Conservation (phyloP, 1,140 invertebrate genomes). For the Drosophila punjabiensis region DNA sequence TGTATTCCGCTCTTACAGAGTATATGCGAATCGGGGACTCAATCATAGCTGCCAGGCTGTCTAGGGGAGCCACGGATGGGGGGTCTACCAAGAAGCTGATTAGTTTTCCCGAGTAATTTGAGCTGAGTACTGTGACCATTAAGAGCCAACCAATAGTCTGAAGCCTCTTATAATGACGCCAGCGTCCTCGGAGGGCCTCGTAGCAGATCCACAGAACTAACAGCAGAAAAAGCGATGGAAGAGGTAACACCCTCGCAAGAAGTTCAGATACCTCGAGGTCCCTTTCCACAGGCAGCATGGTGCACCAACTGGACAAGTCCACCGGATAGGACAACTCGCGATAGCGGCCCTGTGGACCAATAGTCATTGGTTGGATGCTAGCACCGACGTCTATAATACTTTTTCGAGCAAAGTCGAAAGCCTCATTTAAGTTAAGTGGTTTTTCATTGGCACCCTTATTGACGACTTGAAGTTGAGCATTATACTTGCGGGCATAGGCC, state of each 20-base stretch:
- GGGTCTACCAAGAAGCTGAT: neutral
- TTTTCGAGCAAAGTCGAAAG: constrained; percentile 36
- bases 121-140: neutral
- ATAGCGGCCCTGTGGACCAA: constrained; percentile 5
- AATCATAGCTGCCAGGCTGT: neutral
- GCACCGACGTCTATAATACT: constrained; percentile 47
- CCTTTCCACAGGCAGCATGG: constrained; percentile 1
- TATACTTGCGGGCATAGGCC: constrained; percentile 41
- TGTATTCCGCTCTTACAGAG: neutral
- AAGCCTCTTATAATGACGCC: neutral
- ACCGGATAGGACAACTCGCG: constrained; percentile 15
- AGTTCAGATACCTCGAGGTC: neutral
- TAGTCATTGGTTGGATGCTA: constrained; percentile 52
- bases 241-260: neutral
- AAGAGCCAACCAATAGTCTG: neutral
- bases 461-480: constrained; percentile 37
- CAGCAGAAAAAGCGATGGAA: neutral
- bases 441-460: neutral
- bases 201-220: neutral
- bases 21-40: neutral
- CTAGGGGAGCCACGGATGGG: neutral
- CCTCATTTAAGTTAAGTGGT: constrained; percentile 34
- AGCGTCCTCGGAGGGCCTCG: neutral
- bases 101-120: neutral
- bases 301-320: neutral